These are phyloP conservation scores for Hippocampus barbouri DNA, from an alignment of 2,113 vertebrate species.

Conservation along the genomic window DNA sequence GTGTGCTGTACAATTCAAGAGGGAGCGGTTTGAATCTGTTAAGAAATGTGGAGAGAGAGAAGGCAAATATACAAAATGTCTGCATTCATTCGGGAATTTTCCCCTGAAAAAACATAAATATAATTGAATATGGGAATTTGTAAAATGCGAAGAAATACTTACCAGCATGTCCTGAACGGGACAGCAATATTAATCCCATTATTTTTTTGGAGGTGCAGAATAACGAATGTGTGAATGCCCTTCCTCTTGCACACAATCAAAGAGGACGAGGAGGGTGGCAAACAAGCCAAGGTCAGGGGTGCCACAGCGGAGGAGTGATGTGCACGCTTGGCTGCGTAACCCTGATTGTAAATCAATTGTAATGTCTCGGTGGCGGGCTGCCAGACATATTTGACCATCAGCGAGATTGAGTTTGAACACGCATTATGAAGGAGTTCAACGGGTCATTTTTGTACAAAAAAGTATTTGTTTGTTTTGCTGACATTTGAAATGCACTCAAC, in stretches of 20 bases:
- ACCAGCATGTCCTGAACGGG: too few relatives aligned
- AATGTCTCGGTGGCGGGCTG: slow-evolving; percentile 59
- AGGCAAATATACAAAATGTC: too few relatives aligned
- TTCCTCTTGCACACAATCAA: not conserved
- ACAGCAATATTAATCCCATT: too few relatives aligned
- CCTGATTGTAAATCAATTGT: slow-evolving; percentile 74
- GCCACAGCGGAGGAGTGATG: slow-evolving; percentile 38
- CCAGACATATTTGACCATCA: slow-evolving; percentile 47
- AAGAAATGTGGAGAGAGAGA: too few relatives aligned
- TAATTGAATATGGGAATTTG: too few relatives aligned
- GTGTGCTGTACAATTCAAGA: too few relatives aligned
- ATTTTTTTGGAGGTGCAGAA: not conserved
- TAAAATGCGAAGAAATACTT: too few relatives aligned
- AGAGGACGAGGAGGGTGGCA: not conserved
- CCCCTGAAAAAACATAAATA: too few relatives aligned
- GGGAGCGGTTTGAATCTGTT: too few relatives aligned
- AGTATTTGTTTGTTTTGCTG: slow-evolving; percentile 6
- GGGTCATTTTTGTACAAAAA: slow-evolving; percentile 27
- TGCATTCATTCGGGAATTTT: too few relatives aligned
- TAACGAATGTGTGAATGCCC: not conserved
- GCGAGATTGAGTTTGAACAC: slow-evolving; percentile 32
- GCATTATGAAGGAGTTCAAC: not conserved
- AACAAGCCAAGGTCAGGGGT: slow-evolving; percentile 24
- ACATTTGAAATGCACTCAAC: not conserved
- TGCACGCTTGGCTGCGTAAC: slow-evolving; percentile 48